Conservation (phyloP, 2,888 invertebrate genomes). For the Tipula vernalis region DNA sequence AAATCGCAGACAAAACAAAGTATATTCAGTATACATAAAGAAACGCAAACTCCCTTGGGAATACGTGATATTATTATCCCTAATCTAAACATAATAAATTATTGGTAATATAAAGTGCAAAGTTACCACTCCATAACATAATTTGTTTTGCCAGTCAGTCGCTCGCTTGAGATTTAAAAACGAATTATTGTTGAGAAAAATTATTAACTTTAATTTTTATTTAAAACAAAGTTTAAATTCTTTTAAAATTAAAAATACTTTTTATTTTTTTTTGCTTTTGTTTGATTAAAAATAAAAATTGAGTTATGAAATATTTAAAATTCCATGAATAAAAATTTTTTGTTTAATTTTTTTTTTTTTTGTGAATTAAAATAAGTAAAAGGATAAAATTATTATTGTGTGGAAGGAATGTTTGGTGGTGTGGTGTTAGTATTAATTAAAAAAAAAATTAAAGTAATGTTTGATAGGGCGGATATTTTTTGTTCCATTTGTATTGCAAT, state of each 20-base stretch:
- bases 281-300: neutral
- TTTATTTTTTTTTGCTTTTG: neutral
- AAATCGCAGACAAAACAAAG: neutral
- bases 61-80: neutral
- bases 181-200: neutral
- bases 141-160: neutral
- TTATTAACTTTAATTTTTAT: neutral
- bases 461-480: neutral
- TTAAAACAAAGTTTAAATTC: neutral
- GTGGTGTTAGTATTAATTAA: neutral
- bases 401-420: neutral
- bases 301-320: neutral
- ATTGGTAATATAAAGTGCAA: neutral
- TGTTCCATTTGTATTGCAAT: no score
- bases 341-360: neutral
- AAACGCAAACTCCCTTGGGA: neutral
- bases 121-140: neutral
- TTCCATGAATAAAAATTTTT: neutral
- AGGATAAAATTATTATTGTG: neutral
- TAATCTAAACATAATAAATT: neutral
- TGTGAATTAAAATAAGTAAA: neutral
- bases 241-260: neutral
- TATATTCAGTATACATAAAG: neutral
- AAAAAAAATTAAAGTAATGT: neutral
- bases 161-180: neutral